A percentile compares a stretch with the other conserved stretches of the same genome.
Evolutionary conservation across 1,140 invertebrate genomes (phyloP).

Genomic region (Achroia grisella): DNA sequence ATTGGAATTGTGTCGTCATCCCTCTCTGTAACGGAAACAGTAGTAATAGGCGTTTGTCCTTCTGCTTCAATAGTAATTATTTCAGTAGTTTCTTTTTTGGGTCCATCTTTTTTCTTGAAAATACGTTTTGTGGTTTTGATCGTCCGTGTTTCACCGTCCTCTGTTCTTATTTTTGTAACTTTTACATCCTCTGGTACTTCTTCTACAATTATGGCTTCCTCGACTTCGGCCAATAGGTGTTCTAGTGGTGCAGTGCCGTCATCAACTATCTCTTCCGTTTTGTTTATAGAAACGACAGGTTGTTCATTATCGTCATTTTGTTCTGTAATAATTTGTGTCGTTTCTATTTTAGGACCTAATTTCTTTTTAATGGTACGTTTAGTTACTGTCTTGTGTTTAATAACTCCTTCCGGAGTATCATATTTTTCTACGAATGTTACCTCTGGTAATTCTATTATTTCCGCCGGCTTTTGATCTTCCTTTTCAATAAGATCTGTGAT

Average conservation of each 20-base stretch:
- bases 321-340: slow-evolving; percentile 7
- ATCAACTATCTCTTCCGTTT: slow-evolving; percentile 26
- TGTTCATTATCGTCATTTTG: slow-evolving; percentile 23
- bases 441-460: slow-evolving; percentile 23
- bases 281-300: slow-evolving; percentile 30
- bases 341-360: slow-evolving; percentile 3
- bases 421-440: slow-evolving; percentile 38
- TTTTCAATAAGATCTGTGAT: slow-evolving; percentile 13
- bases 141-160: slow-evolving; percentile 48
- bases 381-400: slow-evolving; percentile 38
- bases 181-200: slow-evolving; percentile 22
- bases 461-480: slow-evolving; percentile 21
- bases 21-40: slow-evolving; percentile 8
- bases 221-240: background rate
- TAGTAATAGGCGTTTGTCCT: slow-evolving; percentile 27
- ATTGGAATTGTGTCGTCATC: background rate
- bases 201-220: slow-evolving; percentile 10
- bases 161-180: slow-evolving; percentile 36
- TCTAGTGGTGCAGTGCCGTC: slow-evolving; percentile 7
- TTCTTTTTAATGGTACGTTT: slow-evolving; percentile 26
- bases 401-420: slow-evolving; percentile 34
- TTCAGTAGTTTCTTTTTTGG: slow-evolving; percentile 50
- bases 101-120: slow-evolving; percentile 43
- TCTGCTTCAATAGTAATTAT: slow-evolving; percentile 55
- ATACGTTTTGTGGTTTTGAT: slow-evolving; percentile 57